Percentiles rank a stretch among this genome's conserved stretches.
Evolutionary conservation across 2,888 invertebrate species (phyloP).

Genomic region (Gastracanthus pulcherrimus): DNA sequence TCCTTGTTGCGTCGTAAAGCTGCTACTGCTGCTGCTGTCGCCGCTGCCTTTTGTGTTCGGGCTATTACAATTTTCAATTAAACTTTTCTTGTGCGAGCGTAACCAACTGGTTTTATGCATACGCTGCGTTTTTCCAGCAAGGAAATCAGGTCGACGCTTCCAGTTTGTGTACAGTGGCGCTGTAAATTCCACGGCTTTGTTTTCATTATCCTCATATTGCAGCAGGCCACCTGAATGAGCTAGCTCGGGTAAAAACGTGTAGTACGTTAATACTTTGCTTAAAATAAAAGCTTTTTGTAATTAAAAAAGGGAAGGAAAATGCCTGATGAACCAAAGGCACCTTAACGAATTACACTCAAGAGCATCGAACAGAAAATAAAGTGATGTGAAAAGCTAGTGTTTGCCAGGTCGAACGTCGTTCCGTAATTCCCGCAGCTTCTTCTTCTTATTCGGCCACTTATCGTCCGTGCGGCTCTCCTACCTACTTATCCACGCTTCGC

Average conservation of each 20-base stretch:
- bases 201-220: background rate
- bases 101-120: background rate
- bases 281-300: background rate
- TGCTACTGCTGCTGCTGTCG: background rate
- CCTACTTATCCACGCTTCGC: constrained; percentile 23
- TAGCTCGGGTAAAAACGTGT: too few relatives aligned
- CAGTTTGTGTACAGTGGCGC: too few relatives aligned
- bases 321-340: too few relatives aligned
- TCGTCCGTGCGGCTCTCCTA: background rate
- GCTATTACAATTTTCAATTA: constrained; percentile 34
- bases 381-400: background rate
- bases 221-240: background rate
- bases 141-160: background rate
- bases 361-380: background rate
- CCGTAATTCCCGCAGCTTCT: background rate
- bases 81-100: constrained; percentile 15
- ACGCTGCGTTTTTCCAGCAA: background rate
- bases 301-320: background rate
- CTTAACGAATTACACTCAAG: too few relatives aligned
- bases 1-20: background rate
- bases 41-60: background rate
- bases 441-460: constrained; percentile 44
- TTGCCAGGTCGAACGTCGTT: background rate
- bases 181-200: background rate
- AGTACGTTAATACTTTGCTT: too few relatives aligned